phyloP scores from a whole-genome alignment of 2,797 vertebrate genomes.

The Euthynnus affinis region DNA sequence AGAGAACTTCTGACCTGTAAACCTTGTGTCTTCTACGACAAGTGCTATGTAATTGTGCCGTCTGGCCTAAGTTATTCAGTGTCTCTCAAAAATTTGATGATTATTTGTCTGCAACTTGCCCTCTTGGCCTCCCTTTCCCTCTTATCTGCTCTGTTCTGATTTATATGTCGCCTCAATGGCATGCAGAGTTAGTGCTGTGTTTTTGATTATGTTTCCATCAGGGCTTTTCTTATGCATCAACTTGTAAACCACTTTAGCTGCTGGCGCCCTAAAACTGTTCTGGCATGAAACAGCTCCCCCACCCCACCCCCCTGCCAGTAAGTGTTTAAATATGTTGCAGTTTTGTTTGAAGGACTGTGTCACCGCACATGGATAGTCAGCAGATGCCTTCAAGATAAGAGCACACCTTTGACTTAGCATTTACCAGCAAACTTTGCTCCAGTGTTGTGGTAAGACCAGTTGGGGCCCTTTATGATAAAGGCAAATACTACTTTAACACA shows the following conservation, averaged over 20 bases:
- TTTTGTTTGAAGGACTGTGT: conserved; percentile 80
- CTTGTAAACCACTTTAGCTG: conserved; percentile 84
- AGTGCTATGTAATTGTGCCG: conserved; percentile 64
- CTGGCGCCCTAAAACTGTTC: conserved; percentile 84
- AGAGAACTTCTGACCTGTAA: conserved; percentile 55
- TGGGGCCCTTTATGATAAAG: conserved; percentile 34
- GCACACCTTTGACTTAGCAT: conserved; percentile 63
- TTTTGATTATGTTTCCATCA: conserved; percentile 84
- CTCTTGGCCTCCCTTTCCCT: conserved; percentile 39
- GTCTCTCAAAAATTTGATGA: conserved; percentile 59
- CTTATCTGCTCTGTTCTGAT: conserved; percentile 71
- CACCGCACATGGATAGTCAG: conserved; percentile 70
- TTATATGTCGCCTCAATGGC: conserved; percentile 68
- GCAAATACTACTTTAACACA: conserved; percentile 7
- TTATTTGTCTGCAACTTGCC: conserved; percentile 68
- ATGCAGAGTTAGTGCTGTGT: conserved; percentile 66
- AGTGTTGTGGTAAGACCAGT: conserved; percentile 40
- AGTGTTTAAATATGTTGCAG: conserved; percentile 85
- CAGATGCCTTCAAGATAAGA: conserved; percentile 80
- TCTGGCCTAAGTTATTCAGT: conserved; percentile 72
- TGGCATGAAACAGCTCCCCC: conserved; percentile 79
- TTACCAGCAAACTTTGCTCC: conserved; percentile 41
- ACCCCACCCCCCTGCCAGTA: conserved; percentile 72
- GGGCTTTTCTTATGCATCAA: conserved; percentile 82
- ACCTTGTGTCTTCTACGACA: conserved; percentile 58